Base-by-base conservation (phyloP, 2,888 invertebrate species). In the Aspidiotus rigidus region DNA sequence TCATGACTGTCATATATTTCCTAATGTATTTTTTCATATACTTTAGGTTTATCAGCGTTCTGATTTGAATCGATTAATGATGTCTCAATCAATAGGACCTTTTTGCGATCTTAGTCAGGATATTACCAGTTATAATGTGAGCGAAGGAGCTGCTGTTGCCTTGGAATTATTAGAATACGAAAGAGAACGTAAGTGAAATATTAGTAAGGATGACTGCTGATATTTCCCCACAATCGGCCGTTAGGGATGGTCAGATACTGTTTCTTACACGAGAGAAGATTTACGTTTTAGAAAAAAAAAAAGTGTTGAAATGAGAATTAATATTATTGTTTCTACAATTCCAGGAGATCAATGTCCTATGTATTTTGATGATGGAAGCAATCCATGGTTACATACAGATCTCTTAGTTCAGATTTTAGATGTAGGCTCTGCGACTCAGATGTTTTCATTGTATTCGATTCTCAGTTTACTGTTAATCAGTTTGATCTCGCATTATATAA, bases 291-390 rank as follows among this genome's bases (percentile, higher is more conserved):
- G n/a, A n/a, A 5, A 28, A 28, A 2, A 49, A 49, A 1, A n/a
- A n/a, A 2, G 2, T 49, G 10, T 49, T 3, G 49, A 49, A 49
- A 49, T n/a, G 10, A n/a, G n/a, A 49, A 49, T n/a, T 13, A 49
- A 49, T 3, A 3, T 49, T n/a, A 13, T 49, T 1, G 28, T 28
- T 28, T 28, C 28, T 28, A n/a, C 10, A 49, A 49, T 49, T 17
- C 2, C 77, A 87, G 87, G 86, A 74, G 97, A 98, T 81, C 91
- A 93, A 76, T 98, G 97, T 78, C 97, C 97, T 0, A 96, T 97
- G 93, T 87, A 90, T 77, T 98, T 96, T 77, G 95, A 97, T 76
- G 95, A 96, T 77, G 97, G 97, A 9, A 81, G 84, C 57, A 85
- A 95, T 79, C 94, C 95, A 0, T 95, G 90, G 90, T 10, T 67